phyloP scores from a whole-genome alignment of 2,888 invertebrate genomes.

The Xestia xanthographa region DNA sequence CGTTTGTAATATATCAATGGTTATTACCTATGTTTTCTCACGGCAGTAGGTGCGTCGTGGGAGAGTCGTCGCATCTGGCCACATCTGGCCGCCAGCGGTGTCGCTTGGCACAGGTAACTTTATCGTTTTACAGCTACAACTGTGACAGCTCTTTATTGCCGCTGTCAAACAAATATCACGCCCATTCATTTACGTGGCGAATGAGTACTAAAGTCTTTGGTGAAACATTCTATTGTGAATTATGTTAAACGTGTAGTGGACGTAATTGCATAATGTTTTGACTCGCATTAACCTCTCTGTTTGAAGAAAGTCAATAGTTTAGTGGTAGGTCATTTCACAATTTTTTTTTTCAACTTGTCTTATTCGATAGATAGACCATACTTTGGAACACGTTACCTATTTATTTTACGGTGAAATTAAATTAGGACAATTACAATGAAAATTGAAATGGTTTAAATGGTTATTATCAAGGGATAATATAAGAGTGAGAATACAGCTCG shows the following conservation, averaged over 20 bases:
- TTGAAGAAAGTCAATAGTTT: neutral
- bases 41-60: conserved; percentile 54
- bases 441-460: conserved; percentile 20
- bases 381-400: neutral
- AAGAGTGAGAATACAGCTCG: conserved; percentile 8
- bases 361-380: neutral
- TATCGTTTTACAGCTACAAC: conserved; percentile 68
- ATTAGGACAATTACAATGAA: too few species aligned
- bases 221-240: conserved; percentile 18
- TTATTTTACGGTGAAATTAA: neutral
- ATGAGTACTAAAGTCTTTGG: neutral
- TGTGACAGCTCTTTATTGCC: conserved; percentile 58
- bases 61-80: conserved; percentile 59
- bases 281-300: neutral
- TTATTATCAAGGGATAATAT: neutral
- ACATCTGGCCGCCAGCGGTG: conserved; percentile 75
- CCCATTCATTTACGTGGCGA: conserved; percentile 35
- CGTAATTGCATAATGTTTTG: neutral
- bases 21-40: conserved; percentile 50
- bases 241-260: neutral
- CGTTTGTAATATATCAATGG: conserved; percentile 21
- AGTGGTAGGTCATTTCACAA: neutral
- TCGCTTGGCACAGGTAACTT: conserved; percentile 73
- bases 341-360: neutral
- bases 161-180: conserved; percentile 45